These are phyloP conservation scores for Prionace glauca DNA, from an alignment of 2,797 vertebrate genomes.

Conservation along the genomic window DNA sequence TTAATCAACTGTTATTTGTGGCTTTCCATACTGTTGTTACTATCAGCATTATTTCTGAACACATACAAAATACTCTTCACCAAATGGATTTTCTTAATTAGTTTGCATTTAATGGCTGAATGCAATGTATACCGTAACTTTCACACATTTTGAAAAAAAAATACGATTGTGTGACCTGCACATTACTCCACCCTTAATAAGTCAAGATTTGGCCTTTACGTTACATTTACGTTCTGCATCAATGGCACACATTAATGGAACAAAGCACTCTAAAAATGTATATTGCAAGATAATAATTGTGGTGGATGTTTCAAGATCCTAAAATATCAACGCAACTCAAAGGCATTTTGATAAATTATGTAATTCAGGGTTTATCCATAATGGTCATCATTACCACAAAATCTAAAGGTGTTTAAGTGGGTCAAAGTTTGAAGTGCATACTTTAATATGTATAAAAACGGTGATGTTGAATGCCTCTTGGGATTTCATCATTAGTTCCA, in stretches of 20 bases:
- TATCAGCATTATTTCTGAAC: background rate
- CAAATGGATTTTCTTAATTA: background rate
- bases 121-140: background rate
- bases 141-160: background rate
- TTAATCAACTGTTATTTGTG: background rate
- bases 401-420: background rate
- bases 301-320: background rate
- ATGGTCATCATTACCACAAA: slow-evolving; percentile 9
- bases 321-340: slow-evolving; percentile 1
- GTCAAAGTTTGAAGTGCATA: background rate
- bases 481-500: background rate
- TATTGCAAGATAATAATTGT: background rate
- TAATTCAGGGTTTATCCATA: background rate
- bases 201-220: background rate
- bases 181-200: background rate
- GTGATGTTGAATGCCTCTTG: background rate
- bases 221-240: background rate
- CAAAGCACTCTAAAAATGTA: background rate
- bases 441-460: background rate
- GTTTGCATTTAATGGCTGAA: background rate
- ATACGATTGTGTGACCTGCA: background rate
- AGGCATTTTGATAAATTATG: slow-evolving; percentile 20
- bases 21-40: background rate
- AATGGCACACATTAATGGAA: background rate
- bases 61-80: background rate